Evolutionary conservation across 1,140 invertebrate species (phyloP), one percentile per base, ranked within the genome.

Genomic region (Onthophagus taurus): DNA sequence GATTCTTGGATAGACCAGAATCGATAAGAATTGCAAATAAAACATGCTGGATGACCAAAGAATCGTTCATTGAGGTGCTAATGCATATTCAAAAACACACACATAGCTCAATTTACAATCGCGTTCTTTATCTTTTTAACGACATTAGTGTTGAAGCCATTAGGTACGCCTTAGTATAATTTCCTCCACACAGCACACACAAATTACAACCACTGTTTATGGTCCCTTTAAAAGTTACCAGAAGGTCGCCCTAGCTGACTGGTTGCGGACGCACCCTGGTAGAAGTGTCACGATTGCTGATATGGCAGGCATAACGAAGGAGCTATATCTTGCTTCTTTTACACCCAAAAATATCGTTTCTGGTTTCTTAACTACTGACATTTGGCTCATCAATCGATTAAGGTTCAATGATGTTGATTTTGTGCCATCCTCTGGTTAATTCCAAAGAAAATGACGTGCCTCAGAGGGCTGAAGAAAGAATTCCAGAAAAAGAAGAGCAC

Each of bases 121-220:
- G 24, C 24, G n/a, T 26, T 26, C 24, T 26, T 26, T 26, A n/a
- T 26, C 24, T 26, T 26, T n/a, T 26, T 26, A n/a, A 26, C 24
- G n/a, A 26, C 24, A 26, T 26, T 26, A 26, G 24, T 26, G 24
- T 26, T 26, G 24, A 26, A 26, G 24, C 24, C 24, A 26, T 26
- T 26, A 26, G 24, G n/a, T 26, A 26, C n/a, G 24, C 24, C 24
- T 26, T 26, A 26, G n/a, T 26, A 26, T 26, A 7, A 26, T 26
- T 26, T 26, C 24, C 24, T 26, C 24, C 24, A 26, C 24, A 26
- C 24, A 26, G 24, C n/a, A 26, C 24, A n/a, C 24, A 26, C 24
- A 26, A 26, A 26, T 26, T 26, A 26, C 24, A 26, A 26, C 24
- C 24, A 26, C 24, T 26, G 24, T 26, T 26, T 26, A 26, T 26